These are phyloP conservation scores for Hemiscyllium ocellatum DNA, from an alignment of 2,113 vertebrate genomes.

Conservation along the genomic window DNA sequence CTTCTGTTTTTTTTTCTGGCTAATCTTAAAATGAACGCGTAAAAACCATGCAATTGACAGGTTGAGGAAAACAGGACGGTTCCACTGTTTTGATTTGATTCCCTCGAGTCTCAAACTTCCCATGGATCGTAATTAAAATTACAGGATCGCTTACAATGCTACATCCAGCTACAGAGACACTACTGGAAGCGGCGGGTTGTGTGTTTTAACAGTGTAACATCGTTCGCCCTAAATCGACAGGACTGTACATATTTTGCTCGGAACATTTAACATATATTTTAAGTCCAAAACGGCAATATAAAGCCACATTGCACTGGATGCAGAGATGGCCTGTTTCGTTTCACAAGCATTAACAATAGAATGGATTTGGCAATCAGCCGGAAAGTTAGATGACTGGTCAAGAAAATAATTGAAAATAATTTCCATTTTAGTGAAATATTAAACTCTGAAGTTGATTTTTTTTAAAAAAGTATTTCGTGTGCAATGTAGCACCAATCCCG, in stretches of 20 bases:
- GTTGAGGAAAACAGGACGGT: neutral
- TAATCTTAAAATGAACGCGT: conserved; percentile 3
- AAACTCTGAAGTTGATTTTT: neutral
- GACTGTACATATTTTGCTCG: neutral
- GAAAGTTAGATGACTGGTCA: neutral
- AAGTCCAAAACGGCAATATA: neutral
- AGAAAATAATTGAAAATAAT: neutral
- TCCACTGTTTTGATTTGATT: conserved; percentile 18
- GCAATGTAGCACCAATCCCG: neutral
- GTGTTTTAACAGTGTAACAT: neutral
- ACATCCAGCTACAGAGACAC: neutral
- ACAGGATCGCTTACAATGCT: neutral
- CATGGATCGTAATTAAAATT: conserved; percentile 26
- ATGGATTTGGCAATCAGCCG: neutral
- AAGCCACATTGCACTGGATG: neutral
- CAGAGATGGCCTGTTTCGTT: neutral
- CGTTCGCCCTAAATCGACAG: too few species aligned
- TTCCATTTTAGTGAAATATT: neutral
- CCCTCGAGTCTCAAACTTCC: conserved; percentile 5
- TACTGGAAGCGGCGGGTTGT: neutral
- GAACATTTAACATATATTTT: neutral
- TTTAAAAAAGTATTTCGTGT: neutral
- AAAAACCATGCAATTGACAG: conserved; percentile 1
- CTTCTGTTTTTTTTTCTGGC: neutral
- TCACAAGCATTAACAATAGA: neutral